Conservation (phyloP, 2,797 vertebrate species). For the Saxicola maurus region DNA sequence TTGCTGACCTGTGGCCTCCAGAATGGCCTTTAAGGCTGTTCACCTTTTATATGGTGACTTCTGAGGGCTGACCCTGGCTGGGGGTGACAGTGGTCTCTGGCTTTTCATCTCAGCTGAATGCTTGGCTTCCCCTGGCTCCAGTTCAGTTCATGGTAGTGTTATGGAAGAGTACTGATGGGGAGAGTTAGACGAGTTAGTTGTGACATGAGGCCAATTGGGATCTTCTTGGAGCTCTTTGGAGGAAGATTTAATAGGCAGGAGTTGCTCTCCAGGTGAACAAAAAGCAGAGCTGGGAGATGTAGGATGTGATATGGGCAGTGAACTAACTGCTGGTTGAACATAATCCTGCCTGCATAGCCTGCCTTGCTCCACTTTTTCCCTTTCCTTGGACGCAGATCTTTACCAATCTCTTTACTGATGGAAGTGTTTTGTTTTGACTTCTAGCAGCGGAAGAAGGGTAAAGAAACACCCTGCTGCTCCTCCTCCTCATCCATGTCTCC, state of each 20-base stretch:
- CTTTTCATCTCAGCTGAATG: neutral
- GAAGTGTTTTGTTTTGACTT: slow-evolving; percentile 1
- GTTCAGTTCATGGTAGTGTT: neutral
- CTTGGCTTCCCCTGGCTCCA: neutral
- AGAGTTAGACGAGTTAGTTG: neutral
- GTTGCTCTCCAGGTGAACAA: neutral
- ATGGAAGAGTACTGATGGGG: neutral
- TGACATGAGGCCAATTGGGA: neutral
- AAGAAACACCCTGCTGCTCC: slow-evolving; percentile 77
- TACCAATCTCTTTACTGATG: neutral
- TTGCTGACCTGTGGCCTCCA: neutral
- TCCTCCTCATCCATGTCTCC: slow-evolving; percentile 61
- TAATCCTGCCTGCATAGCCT: neutral
- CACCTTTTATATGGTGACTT: neutral
- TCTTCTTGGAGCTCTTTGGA: neutral
- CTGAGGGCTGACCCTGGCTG: neutral
- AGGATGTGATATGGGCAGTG: neutral
- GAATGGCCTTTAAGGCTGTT: neutral
- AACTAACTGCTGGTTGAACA: neutral
- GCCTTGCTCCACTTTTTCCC: neutral
- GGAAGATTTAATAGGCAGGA: neutral
- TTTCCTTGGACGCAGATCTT: neutral
- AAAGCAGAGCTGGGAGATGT: neutral
- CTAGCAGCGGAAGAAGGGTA: slow-evolving; percentile 87
- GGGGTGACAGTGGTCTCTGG: neutral